Evolutionary conservation across 2,888 invertebrate species (phyloP).

Genomic region (Spodoptera picta): DNA sequence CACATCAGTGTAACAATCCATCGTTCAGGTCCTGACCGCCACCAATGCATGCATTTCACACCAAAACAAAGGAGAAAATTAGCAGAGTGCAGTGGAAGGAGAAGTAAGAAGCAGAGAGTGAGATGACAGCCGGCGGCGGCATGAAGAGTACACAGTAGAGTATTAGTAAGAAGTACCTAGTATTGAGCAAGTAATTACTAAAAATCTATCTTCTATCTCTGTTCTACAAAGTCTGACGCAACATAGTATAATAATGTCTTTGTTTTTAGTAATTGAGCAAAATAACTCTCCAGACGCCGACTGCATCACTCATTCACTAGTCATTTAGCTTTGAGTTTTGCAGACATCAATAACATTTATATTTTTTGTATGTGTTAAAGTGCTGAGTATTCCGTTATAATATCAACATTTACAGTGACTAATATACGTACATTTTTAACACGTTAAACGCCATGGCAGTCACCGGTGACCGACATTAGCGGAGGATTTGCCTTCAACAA

Average conservation of each 20-base stretch:
- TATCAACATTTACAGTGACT: slow-evolving; percentile 19
- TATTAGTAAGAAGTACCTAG: slow-evolving; percentile 17
- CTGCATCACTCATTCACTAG: slow-evolving; percentile 16
- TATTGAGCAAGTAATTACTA: slow-evolving; percentile 35
- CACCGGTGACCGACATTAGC: no score
- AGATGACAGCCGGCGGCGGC: slow-evolving; percentile 17
- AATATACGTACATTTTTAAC: slow-evolving; percentile 26
- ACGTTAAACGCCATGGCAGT: no score
- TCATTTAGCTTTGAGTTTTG: slow-evolving; percentile 25
- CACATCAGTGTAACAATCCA: slow-evolving; percentile 83
- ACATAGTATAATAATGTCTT: slow-evolving; percentile 1
- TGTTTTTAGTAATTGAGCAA: slow-evolving; percentile 31
- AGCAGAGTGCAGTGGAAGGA: slow-evolving; percentile 73
- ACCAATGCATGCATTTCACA: slow-evolving; percentile 85
- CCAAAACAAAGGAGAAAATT: slow-evolving; percentile 77
- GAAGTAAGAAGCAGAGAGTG: slow-evolving; percentile 38
- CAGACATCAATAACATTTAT: slow-evolving; percentile 2
- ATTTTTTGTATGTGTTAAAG: slow-evolving; percentile 16
- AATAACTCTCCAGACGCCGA: slow-evolving; percentile 22
- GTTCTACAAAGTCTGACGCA: neutral
- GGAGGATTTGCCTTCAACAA: no score
- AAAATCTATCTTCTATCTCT: neutral
- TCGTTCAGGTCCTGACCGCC: slow-evolving; percentile 86
- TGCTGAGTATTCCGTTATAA: slow-evolving; percentile 38
- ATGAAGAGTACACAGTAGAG: slow-evolving; percentile 3